Base-by-base conservation (phyloP, 1,140 invertebrate species). In the Leptopilina boulardi region DNA sequence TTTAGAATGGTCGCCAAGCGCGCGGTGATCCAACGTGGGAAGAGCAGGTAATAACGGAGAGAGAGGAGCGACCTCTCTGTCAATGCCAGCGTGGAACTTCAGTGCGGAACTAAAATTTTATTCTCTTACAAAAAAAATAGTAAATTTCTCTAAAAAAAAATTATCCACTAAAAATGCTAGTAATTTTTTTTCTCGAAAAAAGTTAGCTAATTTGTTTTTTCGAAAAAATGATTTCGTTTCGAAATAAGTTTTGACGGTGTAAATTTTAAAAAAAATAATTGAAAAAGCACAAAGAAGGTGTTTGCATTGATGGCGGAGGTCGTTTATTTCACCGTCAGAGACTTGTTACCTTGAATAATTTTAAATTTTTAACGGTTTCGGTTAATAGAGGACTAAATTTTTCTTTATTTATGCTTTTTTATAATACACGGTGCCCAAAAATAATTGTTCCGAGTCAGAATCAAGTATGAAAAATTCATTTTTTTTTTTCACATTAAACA, bases 341-440 rank as follows among this genome's bases (percentile, higher is more conserved):
- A 90, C 88, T 86, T 87, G 89, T 90, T 90, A 87, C 88, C 89
- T 91, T 91, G 89, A 90, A 89, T 87, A 82, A 47, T 82, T 83
- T 82, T 6, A n/a, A n/a, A n/a, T n/a, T n/a, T 15, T 70, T 51
- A 77, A 74, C 71, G 77, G 54, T 42, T 34, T 73, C 75, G 56
- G 44, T 13, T n/a, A 38, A 47, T 73, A 21, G 59, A 74, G 56
- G 26, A 70, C 42, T 71, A 18, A 18, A 73, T 66, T 21, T 66
- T 51, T 71, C n/a, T 72, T 76, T 47, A 66, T 76, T 73, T 42
- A 51, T n/a, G 47, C 47, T 18, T 51, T 41, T 34, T 70, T n/a
- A 47, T 54, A 2, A 38, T 1, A 54, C n/a, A n/a, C 18, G 38
- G 59, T 75, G 74, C 56, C 74, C 74, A 44, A 54, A 47, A 34